A percentile compares a stretch with the other conserved stretches of the same genome.
Conservation (phyloP, 2,113 vertebrate genomes). For the Spilogale gracilis region DNA sequence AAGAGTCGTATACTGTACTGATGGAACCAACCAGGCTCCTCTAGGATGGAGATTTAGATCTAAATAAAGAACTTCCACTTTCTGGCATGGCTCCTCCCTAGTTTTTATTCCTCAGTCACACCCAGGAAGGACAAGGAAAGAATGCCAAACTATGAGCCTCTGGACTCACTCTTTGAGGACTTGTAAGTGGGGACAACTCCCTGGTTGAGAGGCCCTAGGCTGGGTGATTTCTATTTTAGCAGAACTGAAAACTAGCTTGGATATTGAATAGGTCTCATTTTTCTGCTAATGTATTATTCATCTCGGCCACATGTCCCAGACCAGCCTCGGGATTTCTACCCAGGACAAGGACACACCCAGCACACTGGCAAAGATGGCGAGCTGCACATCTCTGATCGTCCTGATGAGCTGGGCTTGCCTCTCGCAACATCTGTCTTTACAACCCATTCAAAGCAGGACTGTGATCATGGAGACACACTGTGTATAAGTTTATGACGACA, state of each 20-base stretch:
- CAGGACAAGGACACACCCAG: background rate
- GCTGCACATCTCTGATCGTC: background rate
- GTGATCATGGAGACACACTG: background rate
- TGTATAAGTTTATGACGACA: background rate
- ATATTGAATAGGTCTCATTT: conserved; percentile 47
- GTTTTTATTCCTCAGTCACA: background rate
- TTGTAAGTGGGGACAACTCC: background rate
- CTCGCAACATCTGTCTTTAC: background rate
- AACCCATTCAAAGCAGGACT: background rate
- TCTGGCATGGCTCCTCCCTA: background rate
- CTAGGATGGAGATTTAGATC: background rate
- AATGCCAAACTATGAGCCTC: background rate
- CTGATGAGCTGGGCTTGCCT: background rate
- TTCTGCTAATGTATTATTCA: conserved; percentile 12
- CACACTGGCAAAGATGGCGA: background rate
- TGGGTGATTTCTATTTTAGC: conserved; percentile 6
- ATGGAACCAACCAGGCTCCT: background rate
- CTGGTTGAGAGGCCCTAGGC: background rate
- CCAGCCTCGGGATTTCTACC: background rate
- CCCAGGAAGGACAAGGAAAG: background rate
- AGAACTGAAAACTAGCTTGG: background rate
- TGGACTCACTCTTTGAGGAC: background rate
- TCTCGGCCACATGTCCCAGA: background rate
- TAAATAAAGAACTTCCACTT: background rate
- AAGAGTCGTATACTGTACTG: background rate